Evolutionary conservation across 92 coral and sea anemone genomes (phyloP).

Genomic region (Metridium senile): DNA sequence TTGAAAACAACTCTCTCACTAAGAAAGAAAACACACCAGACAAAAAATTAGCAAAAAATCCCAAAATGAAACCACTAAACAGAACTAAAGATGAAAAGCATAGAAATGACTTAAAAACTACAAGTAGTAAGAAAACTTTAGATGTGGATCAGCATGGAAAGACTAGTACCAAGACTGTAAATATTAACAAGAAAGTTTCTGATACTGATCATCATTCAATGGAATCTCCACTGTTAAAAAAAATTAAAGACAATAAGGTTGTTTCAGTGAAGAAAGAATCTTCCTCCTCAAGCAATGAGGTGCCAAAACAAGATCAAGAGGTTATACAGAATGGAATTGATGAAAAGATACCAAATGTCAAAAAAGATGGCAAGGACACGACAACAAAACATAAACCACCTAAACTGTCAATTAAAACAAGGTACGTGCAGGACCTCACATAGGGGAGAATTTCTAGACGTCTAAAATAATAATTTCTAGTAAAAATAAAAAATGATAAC

Average conservation of each 20-base stretch:
- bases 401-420: slow-evolving; percentile 49
- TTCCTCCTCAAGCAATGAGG: not conserved
- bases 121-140: not conserved
- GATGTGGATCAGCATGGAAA: not conserved
- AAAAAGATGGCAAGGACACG: slow-evolving; percentile 44
- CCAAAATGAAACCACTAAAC: slow-evolving; percentile 1
- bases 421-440: slow-evolving; percentile 24
- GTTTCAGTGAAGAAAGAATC: slow-evolving; percentile 11
- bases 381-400: slow-evolving; percentile 59
- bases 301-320: slow-evolving; percentile 4
- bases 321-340: not conserved
- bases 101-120: slow-evolving; percentile 7
- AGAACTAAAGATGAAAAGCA: slow-evolving; percentile 39
- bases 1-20: slow-evolving; percentile 20
- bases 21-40: slow-evolving; percentile 13
- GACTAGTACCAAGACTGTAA: not conserved
- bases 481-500: too few species aligned
- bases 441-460: too few species aligned
- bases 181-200: slow-evolving; percentile 14
- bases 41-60: not conserved
- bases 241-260: slow-evolving; percentile 1
- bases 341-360: slow-evolving; percentile 8
- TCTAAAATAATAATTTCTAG: too few species aligned
- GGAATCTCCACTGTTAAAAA: not conserved
- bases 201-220: not conserved